phyloP scores from a whole-genome alignment of 2,113 vertebrate genomes.

The Mesoclemmys tuberculata region DNA sequence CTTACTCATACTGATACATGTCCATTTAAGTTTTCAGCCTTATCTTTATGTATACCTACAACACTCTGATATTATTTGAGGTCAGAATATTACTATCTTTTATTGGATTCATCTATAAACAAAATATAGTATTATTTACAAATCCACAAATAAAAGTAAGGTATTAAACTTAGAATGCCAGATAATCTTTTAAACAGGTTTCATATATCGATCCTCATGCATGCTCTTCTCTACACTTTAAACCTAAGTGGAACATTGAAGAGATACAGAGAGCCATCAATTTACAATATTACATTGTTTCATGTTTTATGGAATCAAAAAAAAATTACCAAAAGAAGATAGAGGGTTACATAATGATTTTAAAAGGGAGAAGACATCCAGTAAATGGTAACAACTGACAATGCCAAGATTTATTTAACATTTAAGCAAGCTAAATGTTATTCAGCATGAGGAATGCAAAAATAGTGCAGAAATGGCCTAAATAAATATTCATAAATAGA shows the following conservation, averaged over 20 bases:
- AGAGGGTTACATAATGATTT: not conserved
- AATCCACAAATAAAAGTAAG: not conserved
- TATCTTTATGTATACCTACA: not conserved
- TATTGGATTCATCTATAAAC: not conserved
- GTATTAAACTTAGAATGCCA: not conserved
- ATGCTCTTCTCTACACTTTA: not conserved
- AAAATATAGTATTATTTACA: not conserved
- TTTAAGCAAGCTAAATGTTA: not conserved
- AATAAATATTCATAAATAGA: not conserved
- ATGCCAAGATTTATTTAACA: conserved; percentile 5
- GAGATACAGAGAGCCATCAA: not conserved
- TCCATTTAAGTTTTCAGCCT: not conserved
- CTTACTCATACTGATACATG: not conserved
- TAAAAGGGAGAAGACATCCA: not conserved
- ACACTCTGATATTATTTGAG: not conserved
- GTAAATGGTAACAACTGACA: not conserved
- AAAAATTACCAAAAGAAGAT: conserved; percentile 1
- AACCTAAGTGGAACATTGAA: not conserved
- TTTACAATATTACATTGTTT: not conserved
- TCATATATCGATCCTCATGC: not conserved
- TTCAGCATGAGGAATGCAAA: not conserved
- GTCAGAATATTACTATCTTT: not conserved
- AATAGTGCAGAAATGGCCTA: conserved; percentile 3
- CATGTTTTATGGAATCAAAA: not conserved
- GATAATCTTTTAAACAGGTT: not conserved